phyloP scores from a whole-genome alignment of 30 jellyfish, hydroid and myxozoan species.

The Mastigias papua region DNA sequence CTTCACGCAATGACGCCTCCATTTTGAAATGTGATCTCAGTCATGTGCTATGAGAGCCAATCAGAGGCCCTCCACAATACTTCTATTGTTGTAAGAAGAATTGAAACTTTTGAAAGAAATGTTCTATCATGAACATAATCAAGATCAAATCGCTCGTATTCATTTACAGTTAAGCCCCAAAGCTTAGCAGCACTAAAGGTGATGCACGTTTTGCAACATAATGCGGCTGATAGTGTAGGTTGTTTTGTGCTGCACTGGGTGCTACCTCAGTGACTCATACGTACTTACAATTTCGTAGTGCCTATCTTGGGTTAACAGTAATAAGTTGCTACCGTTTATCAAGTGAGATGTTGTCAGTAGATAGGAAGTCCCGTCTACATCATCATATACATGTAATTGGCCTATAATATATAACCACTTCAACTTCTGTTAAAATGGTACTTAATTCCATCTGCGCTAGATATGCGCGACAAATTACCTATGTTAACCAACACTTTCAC shows the following conservation, averaged over 20 bases:
- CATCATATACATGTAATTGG: conserved; percentile 32
- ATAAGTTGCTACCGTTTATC: conserved; percentile 32
- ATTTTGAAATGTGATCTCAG: no score
- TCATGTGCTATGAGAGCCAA: no score
- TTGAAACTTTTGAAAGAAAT: no score
- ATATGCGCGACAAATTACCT: not conserved
- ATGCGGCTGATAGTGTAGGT: no score
- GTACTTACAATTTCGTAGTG: conserved; percentile 29
- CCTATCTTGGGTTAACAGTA: conserved; percentile 7
- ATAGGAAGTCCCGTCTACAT: conserved; percentile 10
- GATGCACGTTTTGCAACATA: no score
- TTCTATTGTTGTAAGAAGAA: no score
- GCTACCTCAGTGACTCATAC: conserved; percentile 25
- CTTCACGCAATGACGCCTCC: no score
- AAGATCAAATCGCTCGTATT: no score
- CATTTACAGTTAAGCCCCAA: no score
- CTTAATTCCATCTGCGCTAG: conserved; percentile 10
- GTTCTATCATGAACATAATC: no score
- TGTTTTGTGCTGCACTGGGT: conserved; percentile 4
- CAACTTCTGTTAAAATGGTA: conserved; percentile 33
- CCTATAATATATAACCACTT: conserved; percentile 11
- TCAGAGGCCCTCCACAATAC: no score
- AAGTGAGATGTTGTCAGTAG: conserved; percentile 47
- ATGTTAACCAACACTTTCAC: conserved; percentile 28
- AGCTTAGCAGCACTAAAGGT: no score